A percentile compares a stretch with the other conserved stretches of the same genome.
Evolutionary conservation across 2,888 invertebrate species (phyloP).

Genomic region (Choreutis nemorana): DNA sequence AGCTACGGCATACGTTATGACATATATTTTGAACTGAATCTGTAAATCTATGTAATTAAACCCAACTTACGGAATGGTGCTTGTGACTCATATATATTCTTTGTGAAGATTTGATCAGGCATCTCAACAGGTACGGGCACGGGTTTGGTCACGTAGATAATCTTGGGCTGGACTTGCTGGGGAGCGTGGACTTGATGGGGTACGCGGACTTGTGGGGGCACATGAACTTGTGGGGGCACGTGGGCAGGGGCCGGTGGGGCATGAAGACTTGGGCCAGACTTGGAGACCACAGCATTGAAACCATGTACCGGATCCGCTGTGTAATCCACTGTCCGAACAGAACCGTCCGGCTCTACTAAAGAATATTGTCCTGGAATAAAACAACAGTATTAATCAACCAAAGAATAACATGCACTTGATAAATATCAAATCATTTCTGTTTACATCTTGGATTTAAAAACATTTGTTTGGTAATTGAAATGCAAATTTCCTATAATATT

Average conservation of each 20-base stretch:
- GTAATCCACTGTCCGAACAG: constrained; percentile 62
- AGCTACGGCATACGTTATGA: too few relatives aligned
- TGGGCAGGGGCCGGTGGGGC: constrained; percentile 24
- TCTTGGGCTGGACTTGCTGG: constrained; percentile 20
- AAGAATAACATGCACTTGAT: constrained; percentile 3
- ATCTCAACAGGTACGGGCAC: constrained; percentile 45
- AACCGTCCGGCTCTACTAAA: constrained; percentile 60
- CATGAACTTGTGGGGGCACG: constrained; percentile 10
- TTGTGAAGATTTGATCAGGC: constrained; percentile 22
- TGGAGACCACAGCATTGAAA: constrained; percentile 65
- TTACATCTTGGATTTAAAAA: constrained; percentile 3
- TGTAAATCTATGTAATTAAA: too few relatives aligned
- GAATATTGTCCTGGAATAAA: constrained; percentile 56
- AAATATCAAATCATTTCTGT: constrained; percentile 1
- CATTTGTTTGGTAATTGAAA: constrained; percentile 6
- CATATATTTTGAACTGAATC: too few relatives aligned
- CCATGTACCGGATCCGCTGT: constrained; percentile 67
- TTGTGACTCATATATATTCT: constrained; percentile 23
- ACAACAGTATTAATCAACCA: constrained; percentile 1
- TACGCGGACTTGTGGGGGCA: too few relatives aligned
- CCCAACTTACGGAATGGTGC: constrained; percentile 25
- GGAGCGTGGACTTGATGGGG: constrained; percentile 12
- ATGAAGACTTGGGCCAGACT: constrained; percentile 58
- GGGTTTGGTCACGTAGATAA: constrained; percentile 31
- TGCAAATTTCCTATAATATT: too few relatives aligned